Evolutionary conservation across 2,797 vertebrate genomes (phyloP).

Genomic region (Gymnopithys bicolor): DNA sequence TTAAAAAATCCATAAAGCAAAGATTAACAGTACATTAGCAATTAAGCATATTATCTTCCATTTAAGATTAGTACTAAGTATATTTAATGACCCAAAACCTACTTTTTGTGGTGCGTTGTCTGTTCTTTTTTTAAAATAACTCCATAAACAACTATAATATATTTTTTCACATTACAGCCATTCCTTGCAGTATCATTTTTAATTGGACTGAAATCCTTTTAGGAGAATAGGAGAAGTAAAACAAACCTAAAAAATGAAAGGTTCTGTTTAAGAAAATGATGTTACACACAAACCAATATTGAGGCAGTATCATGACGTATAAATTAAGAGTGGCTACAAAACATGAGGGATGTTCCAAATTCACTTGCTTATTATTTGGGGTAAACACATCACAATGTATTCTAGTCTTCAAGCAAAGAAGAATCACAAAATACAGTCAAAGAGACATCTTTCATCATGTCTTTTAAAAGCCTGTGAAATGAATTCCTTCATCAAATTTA

Average conservation of each 20-base stretch:
- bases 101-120: not conserved
- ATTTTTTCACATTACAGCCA: not conserved
- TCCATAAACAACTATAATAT: not conserved
- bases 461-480: constrained; percentile 2
- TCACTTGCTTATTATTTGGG: not conserved
- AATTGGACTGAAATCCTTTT: not conserved
- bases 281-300: not conserved
- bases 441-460: not conserved
- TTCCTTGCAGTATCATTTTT: not conserved
- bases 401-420: not conserved
- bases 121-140: not conserved
- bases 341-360: not conserved
- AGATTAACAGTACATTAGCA: not conserved
- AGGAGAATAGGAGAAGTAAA: constrained; percentile 23
- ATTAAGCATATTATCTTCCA: not conserved
- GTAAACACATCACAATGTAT: not conserved
- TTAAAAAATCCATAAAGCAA: not conserved
- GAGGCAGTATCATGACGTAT: not conserved
- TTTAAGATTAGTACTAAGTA: not conserved
- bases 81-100: not conserved
- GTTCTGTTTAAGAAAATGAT: not conserved
- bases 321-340: not conserved
- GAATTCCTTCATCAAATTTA: constrained; percentile 5
- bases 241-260: not conserved
- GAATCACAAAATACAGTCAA: not conserved